Evolutionary conservation across 2,113 vertebrate genomes (phyloP), one percentile per base, ranked within the genome.

Genomic region (Saimiri boliviensis): DNA sequence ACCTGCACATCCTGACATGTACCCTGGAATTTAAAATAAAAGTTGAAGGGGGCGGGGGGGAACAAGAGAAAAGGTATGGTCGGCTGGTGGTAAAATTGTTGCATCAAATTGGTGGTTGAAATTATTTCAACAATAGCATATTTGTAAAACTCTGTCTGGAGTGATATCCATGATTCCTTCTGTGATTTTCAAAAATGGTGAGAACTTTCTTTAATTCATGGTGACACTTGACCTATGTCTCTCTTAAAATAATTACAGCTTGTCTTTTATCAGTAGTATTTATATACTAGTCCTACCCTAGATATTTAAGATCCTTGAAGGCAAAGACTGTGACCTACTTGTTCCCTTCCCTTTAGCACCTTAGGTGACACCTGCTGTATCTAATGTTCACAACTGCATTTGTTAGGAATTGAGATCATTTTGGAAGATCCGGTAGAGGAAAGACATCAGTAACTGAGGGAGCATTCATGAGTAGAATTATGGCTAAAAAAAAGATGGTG

Each of bases 331-430:
- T 63, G 54, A 7, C 30, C 56, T 86, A 9, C 25, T 25, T n/a
- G 3, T 40, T 13, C 37, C 12, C 27, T 42, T 42, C 1, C 32
- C 13, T 74, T 32, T 17, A 1, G 5, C 8, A 56, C 3, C 16
- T 27, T 73, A 0, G 6, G 1, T 35, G 63, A 5, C 30, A 4
- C 27, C 35, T 54, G 10, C 17, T 30, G 1, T 11, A 19, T 9
- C 27, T 10, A 13, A 4, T 6, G 21, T 6, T 21, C 35, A 56
- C 20, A 35, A 21, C 30, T 30, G 23, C 8, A 11, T 25, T 12
- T 74, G 13, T 56, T n/a, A 37, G 20, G 42, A 3, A n/a, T 1
- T 49, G 19, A 70, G 19, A 20, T 1, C 54, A 1, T 56, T 66
- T 92, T 30, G 47, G 35, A 45, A 92, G 49, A 77, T 32, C 45